Evolutionary conservation across 2,113 vertebrate genomes (phyloP).

Genomic region (Psilopogon haemacephalus): DNA sequence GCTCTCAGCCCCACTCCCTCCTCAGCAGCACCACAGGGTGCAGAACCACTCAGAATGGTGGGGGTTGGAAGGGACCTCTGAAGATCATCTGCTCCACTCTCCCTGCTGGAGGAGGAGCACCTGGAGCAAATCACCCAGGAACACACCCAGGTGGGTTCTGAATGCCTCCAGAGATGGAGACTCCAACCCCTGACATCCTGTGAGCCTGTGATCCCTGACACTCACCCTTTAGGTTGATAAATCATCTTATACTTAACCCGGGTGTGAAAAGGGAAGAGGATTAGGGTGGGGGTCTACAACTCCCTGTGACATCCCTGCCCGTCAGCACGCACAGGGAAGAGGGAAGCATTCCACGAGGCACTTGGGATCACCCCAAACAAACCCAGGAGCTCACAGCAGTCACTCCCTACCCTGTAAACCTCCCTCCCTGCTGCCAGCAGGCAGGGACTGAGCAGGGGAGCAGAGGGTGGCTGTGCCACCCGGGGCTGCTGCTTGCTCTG

Average conservation of each 20-base stretch:
- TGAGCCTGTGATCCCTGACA: too few relatives aligned
- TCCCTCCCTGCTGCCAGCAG: background rate
- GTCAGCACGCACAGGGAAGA: fast-evolving
- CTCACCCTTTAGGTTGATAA: too few relatives aligned
- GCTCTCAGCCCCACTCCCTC: background rate
- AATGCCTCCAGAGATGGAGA: too few relatives aligned
- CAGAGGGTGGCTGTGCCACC: background rate
- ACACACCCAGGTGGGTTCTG: too few relatives aligned
- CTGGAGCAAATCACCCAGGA: too few relatives aligned
- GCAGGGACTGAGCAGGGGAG: background rate
- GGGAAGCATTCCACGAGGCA: background rate
- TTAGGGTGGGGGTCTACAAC: background rate
- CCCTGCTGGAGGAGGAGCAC: too few relatives aligned
- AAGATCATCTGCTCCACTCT: too few relatives aligned
- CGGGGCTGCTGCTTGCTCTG: background rate
- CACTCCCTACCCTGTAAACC: background rate
- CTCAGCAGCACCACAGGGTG: background rate
- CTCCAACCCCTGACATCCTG: too few relatives aligned
- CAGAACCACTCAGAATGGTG: too few relatives aligned
- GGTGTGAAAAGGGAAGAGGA: background rate
- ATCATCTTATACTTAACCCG: fast-evolving
- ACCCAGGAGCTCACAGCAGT: background rate
- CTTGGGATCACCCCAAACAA: background rate
- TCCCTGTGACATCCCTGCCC: background rate
- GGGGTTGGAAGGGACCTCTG: too few relatives aligned